A percentile compares a stretch with the other conserved stretches of the same genome.
Evolutionary conservation across 2,888 invertebrate genomes (phyloP).

Genomic region (Scaptomyza parva): DNA sequence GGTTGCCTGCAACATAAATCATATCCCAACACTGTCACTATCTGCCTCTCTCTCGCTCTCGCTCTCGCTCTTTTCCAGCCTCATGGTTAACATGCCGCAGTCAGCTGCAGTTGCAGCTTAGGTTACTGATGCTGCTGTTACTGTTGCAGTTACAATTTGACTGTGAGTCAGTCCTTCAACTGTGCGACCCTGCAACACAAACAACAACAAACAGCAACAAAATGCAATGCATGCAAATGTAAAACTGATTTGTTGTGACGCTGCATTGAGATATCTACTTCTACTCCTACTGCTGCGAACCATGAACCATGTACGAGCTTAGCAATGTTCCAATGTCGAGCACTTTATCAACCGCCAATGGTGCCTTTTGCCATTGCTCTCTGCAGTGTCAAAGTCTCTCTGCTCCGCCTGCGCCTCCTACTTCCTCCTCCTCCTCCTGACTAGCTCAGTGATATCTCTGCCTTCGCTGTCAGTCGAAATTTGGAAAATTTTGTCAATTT

Average conservation of each 20-base stretch:
- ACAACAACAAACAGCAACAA: conserved; percentile 20
- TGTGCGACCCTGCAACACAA: neutral
- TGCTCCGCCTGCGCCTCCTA: conserved; percentile 4
- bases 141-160: conserved; percentile 30
- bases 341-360: conserved; percentile 45
- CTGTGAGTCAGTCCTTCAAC: conserved; percentile 7
- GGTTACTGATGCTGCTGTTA: conserved; percentile 34
- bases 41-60: neutral
- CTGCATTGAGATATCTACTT: conserved; percentile 28
- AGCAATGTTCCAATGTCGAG: conserved; percentile 17
- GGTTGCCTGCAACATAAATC: conserved; percentile 70
- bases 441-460: neutral
- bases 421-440: too few species aligned
- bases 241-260: conserved; percentile 76
- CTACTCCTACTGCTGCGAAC: too few species aligned
- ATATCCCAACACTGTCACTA: conserved; percentile 40
- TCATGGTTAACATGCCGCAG: conserved; percentile 63
- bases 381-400: conserved; percentile 4
- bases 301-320: conserved; percentile 19
- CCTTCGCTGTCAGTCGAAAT: conserved; percentile 17
- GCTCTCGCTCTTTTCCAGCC: neutral
- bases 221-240: conserved; percentile 77
- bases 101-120: conserved; percentile 56
- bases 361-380: conserved; percentile 6
- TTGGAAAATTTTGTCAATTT: conserved; percentile 56